Conservation (phyloP, 2,888 invertebrate genomes). For the Icerya purchasi region DNA sequence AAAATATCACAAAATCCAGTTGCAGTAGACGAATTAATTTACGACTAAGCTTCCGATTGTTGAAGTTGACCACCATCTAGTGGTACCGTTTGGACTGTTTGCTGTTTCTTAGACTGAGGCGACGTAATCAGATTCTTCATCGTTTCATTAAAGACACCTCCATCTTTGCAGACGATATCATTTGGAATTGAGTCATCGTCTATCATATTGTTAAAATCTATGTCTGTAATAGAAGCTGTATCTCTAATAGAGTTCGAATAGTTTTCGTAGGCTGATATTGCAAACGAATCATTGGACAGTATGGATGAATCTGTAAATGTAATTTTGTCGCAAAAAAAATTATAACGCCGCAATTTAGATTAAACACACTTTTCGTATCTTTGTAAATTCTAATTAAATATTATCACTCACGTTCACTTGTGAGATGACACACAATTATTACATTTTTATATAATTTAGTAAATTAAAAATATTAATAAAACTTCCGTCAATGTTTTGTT, state of each 20-base stretch:
- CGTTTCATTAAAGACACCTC: neutral
- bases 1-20: too few relatives aligned
- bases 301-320: conserved; percentile 14
- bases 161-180: conserved; percentile 2
- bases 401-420: too few relatives aligned
- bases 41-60: conserved; percentile 8
- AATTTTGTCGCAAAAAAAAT: too few relatives aligned
- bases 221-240: conserved; percentile 12
- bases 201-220: conserved; percentile 11
- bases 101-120: neutral
- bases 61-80: neutral
- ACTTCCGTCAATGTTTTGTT: too few relatives aligned
- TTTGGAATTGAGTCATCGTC: conserved; percentile 2
- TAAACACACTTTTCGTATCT: too few relatives aligned
- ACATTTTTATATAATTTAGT: too few relatives aligned
- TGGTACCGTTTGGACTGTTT: neutral
- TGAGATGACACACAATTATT: too few relatives aligned
- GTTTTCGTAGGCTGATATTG: conserved; percentile 11
- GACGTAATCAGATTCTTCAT: neutral
- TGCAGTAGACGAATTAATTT: neutral
- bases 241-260: conserved; percentile 13
- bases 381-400: too few relatives aligned
- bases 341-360: too few relatives aligned
- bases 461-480: too few relatives aligned
- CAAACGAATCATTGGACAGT: conserved; percentile 8